Percentiles rank a stretch among this genome's conserved stretches.
These are phyloP conservation scores for Machimus atricapillus DNA, from an alignment of 2,888 invertebrate genomes.

Conservation along the genomic window DNA sequence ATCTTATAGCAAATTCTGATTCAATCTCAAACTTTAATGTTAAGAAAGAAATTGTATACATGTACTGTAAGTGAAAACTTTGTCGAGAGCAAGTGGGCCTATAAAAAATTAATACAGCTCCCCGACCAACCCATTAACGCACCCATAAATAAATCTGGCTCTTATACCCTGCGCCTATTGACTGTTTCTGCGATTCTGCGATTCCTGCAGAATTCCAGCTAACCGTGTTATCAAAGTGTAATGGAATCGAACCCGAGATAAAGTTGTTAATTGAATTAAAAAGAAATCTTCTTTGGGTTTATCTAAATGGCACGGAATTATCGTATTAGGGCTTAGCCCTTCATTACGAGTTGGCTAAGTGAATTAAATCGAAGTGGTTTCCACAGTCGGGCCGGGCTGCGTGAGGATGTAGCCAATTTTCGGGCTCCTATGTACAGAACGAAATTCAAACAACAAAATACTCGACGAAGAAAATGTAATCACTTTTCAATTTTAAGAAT, in stretches of 20 bases:
- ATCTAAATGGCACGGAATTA: conserved; percentile 46
- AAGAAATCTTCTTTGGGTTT: conserved; percentile 46
- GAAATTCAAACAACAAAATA: neutral
- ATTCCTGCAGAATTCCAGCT: conserved; percentile 33
- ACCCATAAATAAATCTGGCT: conserved; percentile 36
- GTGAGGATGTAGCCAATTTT: neutral
- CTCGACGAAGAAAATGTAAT: conserved; percentile 1
- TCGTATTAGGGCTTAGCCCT: conserved; percentile 45
- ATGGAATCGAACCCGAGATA: conserved; percentile 43
- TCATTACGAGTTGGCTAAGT: conserved; percentile 38
- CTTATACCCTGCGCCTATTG: neutral
- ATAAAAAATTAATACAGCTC: conserved; percentile 32
- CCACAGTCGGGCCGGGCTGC: neutral
- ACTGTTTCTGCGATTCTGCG: conserved; percentile 22
- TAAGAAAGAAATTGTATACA: neutral
- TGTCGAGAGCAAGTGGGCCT: neutral
- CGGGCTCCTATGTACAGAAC: neutral
- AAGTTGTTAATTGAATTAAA: conserved; percentile 47
- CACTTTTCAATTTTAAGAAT: conserved; percentile 14
- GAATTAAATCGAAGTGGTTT: conserved; percentile 30
- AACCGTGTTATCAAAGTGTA: conserved; percentile 43
- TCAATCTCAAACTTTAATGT: neutral
- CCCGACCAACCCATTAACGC: conserved; percentile 35
- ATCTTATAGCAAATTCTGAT: neutral
- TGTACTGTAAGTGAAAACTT: neutral